phyloP scores from a whole-genome alignment of 2,888 invertebrate genomes.

The Caenorhabditis sulstoni region DNA sequence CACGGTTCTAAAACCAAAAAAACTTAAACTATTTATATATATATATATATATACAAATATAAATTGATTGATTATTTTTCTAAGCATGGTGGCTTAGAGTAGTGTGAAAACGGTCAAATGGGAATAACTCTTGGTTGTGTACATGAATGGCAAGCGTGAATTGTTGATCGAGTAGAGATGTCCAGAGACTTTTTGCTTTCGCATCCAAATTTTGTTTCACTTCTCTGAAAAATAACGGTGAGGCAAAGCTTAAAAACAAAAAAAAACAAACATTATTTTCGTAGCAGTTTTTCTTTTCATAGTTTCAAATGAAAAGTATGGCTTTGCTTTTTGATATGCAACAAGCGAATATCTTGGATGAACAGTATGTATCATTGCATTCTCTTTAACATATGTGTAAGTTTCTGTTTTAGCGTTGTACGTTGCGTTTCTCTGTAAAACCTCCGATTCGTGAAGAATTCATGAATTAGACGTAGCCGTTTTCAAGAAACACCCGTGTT shows the following conservation, averaged over 20 bases:
- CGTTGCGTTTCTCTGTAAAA: conserved; percentile 55
- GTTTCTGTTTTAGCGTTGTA: conserved; percentile 60
- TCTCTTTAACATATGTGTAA: conserved; percentile 55
- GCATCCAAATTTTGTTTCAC: conserved; percentile 59
- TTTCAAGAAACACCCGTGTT: too few relatives aligned
- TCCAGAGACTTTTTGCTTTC: conserved; percentile 56
- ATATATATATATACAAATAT: too few relatives aligned
- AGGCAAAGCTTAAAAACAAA: too few relatives aligned
- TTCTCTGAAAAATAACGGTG: conserved; percentile 64
- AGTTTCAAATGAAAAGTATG: conserved; percentile 62
- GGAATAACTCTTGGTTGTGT: conserved; percentile 58
- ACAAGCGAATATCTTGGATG: conserved; percentile 56
- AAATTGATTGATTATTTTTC: too few relatives aligned
- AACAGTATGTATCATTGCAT: conserved; percentile 57
- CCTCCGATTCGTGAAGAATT: not conserved
- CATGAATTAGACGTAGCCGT: too few relatives aligned
- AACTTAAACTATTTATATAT: too few relatives aligned
- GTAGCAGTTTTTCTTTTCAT: conserved; percentile 56
- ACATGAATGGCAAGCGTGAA: conserved; percentile 62
- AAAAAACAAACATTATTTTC: conserved; percentile 48
- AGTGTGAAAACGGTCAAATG: conserved; percentile 37
- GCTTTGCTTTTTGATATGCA: conserved; percentile 62
- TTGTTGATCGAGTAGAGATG: conserved; percentile 63
- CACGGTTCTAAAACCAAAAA: too few relatives aligned
- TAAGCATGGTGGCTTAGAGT: not conserved